Evolutionary conservation across 2,797 vertebrate species (phyloP).

Genomic region (Acipenser oxyrinchus): DNA sequence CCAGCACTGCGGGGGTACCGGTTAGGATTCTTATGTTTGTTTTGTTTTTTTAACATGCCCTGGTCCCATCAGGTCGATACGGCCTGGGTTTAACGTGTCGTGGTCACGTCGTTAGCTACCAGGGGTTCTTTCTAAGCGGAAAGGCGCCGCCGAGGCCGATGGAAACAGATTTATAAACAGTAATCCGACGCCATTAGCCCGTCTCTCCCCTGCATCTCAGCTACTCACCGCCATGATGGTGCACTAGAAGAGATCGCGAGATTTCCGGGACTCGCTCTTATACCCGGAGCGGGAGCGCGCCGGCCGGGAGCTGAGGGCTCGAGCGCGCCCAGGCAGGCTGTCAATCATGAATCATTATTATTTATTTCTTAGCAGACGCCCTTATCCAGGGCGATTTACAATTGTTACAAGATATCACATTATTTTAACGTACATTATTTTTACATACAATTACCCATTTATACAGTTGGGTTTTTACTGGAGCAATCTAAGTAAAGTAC

Average conservation of each 20-base stretch:
- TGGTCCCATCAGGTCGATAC: not conserved
- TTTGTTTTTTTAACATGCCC: not conserved
- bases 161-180: conserved; percentile 49
- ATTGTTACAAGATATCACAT: no score
- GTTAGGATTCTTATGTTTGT: not conserved
- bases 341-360: no score
- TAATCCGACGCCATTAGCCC: conserved; percentile 13
- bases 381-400: no score
- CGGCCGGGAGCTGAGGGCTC: not conserved
- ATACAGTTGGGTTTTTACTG: no score
- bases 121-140: no score
- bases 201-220: not conserved
- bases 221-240: conserved; percentile 89
- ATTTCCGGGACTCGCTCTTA: conserved; percentile 58
- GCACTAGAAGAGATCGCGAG: conserved; percentile 67
- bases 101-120: not conserved
- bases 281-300: conserved; percentile 29
- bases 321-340: no score
- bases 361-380: no score
- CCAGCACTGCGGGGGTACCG: not conserved
- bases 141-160: conserved; percentile 36
- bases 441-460: no score
- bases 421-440: no score
- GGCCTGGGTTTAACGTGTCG: not conserved
- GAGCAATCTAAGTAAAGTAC: no score